phyloP scores from a whole-genome alignment of 2,113 vertebrate genomes.

The Pimephales promelas region DNA sequence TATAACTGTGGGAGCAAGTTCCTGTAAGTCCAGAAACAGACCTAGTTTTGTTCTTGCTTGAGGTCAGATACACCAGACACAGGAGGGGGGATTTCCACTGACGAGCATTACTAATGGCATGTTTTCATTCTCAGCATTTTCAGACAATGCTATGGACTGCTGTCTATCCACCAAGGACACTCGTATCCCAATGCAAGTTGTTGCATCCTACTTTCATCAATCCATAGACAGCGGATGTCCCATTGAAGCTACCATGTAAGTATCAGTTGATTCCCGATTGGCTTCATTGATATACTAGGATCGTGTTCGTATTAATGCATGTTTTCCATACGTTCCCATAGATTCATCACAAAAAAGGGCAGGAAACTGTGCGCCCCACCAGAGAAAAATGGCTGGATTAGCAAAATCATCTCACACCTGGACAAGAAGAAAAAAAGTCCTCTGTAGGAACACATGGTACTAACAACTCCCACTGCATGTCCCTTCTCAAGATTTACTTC shows the following conservation, averaged over 20 bases:
- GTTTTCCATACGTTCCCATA: not conserved
- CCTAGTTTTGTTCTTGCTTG: not conserved
- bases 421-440: constrained; percentile 10
- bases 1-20: not conserved
- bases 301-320: not conserved
- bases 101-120: not conserved
- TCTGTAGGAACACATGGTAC: not conserved
- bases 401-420: constrained; percentile 35
- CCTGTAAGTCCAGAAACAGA: not conserved
- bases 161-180: constrained; percentile 34
- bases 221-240: constrained; percentile 32
- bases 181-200: constrained; percentile 33
- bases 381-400: constrained; percentile 32
- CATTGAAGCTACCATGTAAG: constrained; percentile 57
- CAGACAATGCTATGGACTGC: constrained; percentile 39
- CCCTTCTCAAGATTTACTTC: not conserved
- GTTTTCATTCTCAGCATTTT: constrained; percentile 23
- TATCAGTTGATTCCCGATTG: not conserved
- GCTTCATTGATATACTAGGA: not conserved
- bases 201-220: constrained; percentile 30
- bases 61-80: not conserved
- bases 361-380: constrained; percentile 51
- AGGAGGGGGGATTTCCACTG: not conserved
- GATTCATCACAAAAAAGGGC: constrained; percentile 53
- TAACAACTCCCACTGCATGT: not conserved